phyloP scores from a whole-genome alignment of 1,140 invertebrate genomes.

The Sitodiplosis mosellana region DNA sequence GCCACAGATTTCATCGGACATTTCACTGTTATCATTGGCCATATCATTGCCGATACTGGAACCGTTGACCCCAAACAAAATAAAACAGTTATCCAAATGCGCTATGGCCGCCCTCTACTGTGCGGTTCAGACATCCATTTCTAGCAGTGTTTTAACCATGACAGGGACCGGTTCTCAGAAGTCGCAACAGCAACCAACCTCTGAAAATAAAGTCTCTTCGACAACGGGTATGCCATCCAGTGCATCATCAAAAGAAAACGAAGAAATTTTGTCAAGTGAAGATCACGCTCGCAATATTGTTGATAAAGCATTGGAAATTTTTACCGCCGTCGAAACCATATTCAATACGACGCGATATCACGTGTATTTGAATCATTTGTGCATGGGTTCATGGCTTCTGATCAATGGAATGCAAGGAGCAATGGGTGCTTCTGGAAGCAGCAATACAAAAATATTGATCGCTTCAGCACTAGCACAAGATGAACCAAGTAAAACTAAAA shows the following conservation, averaged over 20 bases:
- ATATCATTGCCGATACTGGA: slow-evolving; percentile 72
- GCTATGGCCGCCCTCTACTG: slow-evolving; percentile 59
- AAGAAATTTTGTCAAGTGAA: slow-evolving; percentile 14
- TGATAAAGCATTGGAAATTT: slow-evolving; percentile 60
- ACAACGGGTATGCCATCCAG: slow-evolving; percentile 3
- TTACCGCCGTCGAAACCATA: slow-evolving; percentile 56
- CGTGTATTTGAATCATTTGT: slow-evolving; percentile 74
- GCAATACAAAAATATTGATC: slow-evolving; percentile 11
- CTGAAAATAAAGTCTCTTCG: no score
- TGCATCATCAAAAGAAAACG: slow-evolving; percentile 9
- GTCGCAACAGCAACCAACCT: slow-evolving; percentile 7
- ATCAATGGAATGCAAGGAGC: slow-evolving; percentile 64
- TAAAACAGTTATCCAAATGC: slow-evolving; percentile 57
- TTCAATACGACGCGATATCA: slow-evolving; percentile 67
- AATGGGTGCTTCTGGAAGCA: slow-evolving; percentile 25
- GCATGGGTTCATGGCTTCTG: slow-evolving; percentile 73
- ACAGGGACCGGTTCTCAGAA: slow-evolving; percentile 17
- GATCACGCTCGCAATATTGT: slow-evolving; percentile 20
- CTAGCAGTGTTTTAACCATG: slow-evolving; percentile 29
- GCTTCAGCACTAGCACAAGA: slow-evolving; percentile 11
- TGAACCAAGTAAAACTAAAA: slow-evolving; percentile 10
- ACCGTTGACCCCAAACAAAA: slow-evolving; percentile 59
- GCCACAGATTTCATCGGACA: slow-evolving; percentile 56
- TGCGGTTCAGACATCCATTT: slow-evolving; percentile 52
- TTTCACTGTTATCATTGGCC: slow-evolving; percentile 62